A percentile compares a stretch with the other conserved stretches of the same genome.
Conservation (phyloP, 2,888 invertebrate species). For the Lepidochitona cinerea region DNA sequence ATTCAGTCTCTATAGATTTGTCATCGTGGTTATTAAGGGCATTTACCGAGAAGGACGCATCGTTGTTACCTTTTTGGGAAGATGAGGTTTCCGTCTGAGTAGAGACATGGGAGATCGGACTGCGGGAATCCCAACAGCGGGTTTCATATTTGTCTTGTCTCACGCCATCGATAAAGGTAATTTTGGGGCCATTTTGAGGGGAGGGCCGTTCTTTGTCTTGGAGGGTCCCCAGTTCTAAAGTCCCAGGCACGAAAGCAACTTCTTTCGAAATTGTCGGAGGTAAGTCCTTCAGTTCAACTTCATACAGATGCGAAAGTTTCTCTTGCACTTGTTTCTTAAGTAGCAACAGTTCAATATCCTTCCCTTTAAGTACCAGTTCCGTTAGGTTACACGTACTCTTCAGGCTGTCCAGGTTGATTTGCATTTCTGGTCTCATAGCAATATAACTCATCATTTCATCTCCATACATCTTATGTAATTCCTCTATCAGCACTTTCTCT, state of each 20-base stretch:
- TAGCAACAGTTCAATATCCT: conserved; percentile 70
- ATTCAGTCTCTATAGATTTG: conserved; percentile 53
- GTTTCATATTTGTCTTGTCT: conserved; percentile 15
- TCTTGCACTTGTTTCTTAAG: conserved; percentile 71
- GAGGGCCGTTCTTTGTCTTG: conserved; percentile 64
- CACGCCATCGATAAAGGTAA: conserved; percentile 5
- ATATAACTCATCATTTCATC: conserved; percentile 67
- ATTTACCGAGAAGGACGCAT: not conserved
- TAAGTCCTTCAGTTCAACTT: conserved; percentile 61
- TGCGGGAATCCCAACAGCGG: conserved; percentile 8
- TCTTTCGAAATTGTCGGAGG: conserved; percentile 63
- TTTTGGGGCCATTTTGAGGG: not conserved
- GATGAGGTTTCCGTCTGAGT: conserved; percentile 27
- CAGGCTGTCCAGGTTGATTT: conserved; percentile 64
- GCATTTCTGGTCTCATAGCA: conserved; percentile 60
- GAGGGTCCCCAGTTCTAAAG: conserved; percentile 63
- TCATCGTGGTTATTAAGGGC: conserved; percentile 21
- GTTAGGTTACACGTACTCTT: conserved; percentile 70
- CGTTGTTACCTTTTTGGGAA: conserved; percentile 5
- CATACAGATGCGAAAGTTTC: conserved; percentile 63
- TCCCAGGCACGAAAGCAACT: conserved; percentile 64
- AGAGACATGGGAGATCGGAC: conserved; percentile 15
- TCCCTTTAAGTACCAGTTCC: conserved; percentile 70
- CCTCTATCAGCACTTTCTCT: conserved; percentile 68
- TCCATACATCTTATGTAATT: conserved; percentile 68